phyloP scores from a whole-genome alignment of 1,140 invertebrate species.

The Andrena cerasifolii region DNA sequence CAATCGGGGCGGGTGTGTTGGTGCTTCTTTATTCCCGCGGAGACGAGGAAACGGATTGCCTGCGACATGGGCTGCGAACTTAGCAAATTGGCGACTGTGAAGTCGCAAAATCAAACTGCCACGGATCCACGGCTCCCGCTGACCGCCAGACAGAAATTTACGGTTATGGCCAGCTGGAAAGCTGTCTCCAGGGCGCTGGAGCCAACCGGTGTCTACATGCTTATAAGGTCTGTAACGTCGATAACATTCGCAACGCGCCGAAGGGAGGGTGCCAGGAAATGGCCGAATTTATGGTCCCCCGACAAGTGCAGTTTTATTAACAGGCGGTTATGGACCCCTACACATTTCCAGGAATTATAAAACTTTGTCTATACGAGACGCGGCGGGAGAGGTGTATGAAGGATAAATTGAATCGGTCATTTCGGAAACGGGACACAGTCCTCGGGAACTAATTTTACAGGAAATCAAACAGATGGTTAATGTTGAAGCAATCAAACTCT shows the following conservation, averaged over 20 bases:
- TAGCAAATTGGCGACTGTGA: constrained; percentile 86
- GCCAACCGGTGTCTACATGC: constrained; percentile 94
- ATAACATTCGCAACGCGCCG: background rate
- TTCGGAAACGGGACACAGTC: too few species aligned
- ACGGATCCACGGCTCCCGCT: constrained; percentile 91
- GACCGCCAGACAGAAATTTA: constrained; percentile 93
- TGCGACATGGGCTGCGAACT: constrained; percentile 89
- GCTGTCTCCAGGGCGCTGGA: constrained; percentile 93
- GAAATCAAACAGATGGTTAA: too few species aligned
- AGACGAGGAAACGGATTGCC: background rate
- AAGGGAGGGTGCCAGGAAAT: too few species aligned
- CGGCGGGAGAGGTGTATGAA: too few species aligned
- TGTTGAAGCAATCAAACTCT: too few species aligned
- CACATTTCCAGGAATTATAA: too few species aligned
- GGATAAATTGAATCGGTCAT: too few species aligned
- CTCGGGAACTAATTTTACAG: too few species aligned
- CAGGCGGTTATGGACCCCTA: too few species aligned
- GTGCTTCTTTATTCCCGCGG: constrained; percentile 3
- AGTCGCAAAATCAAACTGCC: constrained; percentile 82
- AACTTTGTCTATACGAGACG: too few species aligned
- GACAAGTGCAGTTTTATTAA: too few species aligned
- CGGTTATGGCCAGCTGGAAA: constrained; percentile 94
- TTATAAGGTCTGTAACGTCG: constrained; percentile 87
- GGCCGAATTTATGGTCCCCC: too few species aligned
- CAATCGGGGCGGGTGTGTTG: background rate